These are phyloP conservation scores for Ophion ventricosus DNA, from an alignment of 2,888 invertebrate species.

Conservation along the genomic window DNA sequence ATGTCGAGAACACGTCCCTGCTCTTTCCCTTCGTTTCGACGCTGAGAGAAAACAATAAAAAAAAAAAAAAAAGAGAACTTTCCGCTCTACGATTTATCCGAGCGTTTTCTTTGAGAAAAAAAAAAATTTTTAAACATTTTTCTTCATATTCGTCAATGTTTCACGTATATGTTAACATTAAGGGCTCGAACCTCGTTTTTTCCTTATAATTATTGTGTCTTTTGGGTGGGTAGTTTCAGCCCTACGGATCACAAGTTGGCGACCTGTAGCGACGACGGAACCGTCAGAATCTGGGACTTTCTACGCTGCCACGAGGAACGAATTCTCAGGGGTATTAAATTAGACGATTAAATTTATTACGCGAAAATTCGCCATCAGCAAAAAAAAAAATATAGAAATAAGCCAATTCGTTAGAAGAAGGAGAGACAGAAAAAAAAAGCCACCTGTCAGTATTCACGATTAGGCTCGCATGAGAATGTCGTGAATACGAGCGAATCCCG, in stretches of 20 bases:
- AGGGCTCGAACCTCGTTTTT: constrained; percentile 60
- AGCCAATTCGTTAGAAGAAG: constrained; percentile 18
- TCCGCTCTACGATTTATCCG: neutral
- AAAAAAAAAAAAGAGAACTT: constrained; percentile 35
- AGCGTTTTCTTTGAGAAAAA: neutral
- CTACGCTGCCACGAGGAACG: constrained; percentile 97
- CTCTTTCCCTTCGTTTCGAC: constrained; percentile 15
- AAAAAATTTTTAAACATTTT: neutral
- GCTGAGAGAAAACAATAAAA: constrained; percentile 36
- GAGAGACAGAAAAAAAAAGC: too few species aligned
- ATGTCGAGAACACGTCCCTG: constrained; percentile 9
- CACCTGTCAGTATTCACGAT: neutral
- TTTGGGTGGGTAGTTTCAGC: constrained; percentile 92
- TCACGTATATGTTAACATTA: constrained; percentile 39
- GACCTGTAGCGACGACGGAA: constrained; percentile 99
- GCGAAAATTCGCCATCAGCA: constrained; percentile 14
- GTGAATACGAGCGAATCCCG: neutral
- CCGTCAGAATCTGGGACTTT: constrained; percentile 99
- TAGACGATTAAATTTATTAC: constrained; percentile 29
- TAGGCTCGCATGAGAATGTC: neutral
- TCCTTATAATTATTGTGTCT: constrained; percentile 69
- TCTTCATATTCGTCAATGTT: constrained; percentile 26
- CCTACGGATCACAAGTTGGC: constrained; percentile 99
- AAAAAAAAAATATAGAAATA: constrained; percentile 21
- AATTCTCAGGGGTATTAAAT: constrained; percentile 89